A percentile compares a stretch with the other conserved stretches of the same genome.
phyloP scores from a whole-genome alignment of 2,113 vertebrate species.

The Prolemur simus region DNA sequence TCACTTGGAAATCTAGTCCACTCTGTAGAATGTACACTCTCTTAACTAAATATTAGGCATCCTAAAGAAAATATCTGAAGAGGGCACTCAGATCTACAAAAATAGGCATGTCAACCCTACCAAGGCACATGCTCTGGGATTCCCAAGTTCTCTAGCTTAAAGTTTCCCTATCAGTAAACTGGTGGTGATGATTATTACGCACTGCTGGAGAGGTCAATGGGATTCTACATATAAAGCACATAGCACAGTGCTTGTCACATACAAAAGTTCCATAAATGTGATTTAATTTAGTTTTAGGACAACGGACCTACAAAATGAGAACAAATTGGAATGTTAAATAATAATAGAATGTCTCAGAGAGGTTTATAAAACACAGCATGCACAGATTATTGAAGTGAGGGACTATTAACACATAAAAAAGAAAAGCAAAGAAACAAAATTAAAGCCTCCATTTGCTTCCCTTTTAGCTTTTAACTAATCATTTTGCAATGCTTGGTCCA shows the following conservation, averaged over 20 bases:
- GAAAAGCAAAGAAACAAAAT: not conserved
- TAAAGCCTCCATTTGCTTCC: not conserved
- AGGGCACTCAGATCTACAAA: not conserved
- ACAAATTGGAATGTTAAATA: not conserved
- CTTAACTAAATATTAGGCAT: not conserved
- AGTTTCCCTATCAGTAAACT: not conserved
- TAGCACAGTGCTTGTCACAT: not conserved
- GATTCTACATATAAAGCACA: not conserved
- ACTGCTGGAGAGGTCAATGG: not conserved
- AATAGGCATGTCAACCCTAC: not conserved
- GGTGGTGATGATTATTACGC: not conserved
- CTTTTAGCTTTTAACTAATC: not conserved
- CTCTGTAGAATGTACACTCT: not conserved
- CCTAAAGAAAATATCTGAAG: not conserved
- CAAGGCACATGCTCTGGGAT: not conserved
- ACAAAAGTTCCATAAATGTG: not conserved
- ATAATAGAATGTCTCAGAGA: not conserved
- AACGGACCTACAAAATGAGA: not conserved
- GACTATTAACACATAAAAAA: not conserved
- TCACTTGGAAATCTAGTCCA: not conserved
- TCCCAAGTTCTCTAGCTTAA: not conserved
- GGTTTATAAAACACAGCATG: not conserved
- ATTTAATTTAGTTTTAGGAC: not conserved
- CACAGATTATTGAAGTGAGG: constrained; percentile 3
- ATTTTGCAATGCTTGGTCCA: not conserved